Percentiles rank a stretch among this genome's conserved stretches.
Conservation (phyloP, 2,888 invertebrate species). For the Drosophila fulvimacula region DNA sequence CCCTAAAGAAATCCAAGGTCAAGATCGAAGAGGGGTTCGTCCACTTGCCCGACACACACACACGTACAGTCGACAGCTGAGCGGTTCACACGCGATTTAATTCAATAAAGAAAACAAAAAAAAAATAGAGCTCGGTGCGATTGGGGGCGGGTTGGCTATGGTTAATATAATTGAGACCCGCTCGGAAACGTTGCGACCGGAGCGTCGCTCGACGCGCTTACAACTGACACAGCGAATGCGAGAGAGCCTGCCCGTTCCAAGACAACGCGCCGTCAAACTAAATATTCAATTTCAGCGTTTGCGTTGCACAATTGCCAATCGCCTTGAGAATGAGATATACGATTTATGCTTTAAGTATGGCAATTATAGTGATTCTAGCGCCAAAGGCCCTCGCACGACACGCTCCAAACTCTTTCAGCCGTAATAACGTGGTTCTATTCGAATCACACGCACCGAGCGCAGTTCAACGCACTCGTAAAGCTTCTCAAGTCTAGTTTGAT, state of each 20-base stretch:
- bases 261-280: slow-evolving; percentile 5
- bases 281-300: slow-evolving; percentile 43
- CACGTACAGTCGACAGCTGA: slow-evolving; percentile 10
- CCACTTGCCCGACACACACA: slow-evolving; percentile 12
- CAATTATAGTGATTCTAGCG: slow-evolving; percentile 9
- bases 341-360: background rate
- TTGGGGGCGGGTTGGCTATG: background rate
- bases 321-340: slow-evolving; percentile 43
- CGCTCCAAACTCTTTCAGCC: slow-evolving; percentile 13
- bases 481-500: slow-evolving; percentile 62
- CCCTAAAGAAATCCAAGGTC: slow-evolving; percentile 32
- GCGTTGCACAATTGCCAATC: slow-evolving; percentile 43
- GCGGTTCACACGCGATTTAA: slow-evolving; percentile 63
- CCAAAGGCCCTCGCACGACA: slow-evolving; percentile 16
- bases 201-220: slow-evolving; percentile 43
- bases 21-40: slow-evolving; percentile 16
- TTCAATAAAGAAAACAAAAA: slow-evolving; percentile 17
- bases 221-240: slow-evolving; percentile 49
- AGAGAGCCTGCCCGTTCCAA: slow-evolving; percentile 8
- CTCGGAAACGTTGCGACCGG: slow-evolving; percentile 41
- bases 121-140: background rate
- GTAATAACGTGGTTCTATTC: slow-evolving; percentile 7
- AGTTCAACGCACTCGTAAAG: slow-evolving; percentile 62
- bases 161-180: slow-evolving; percentile 4
- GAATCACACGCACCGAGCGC: slow-evolving; percentile 6